These are phyloP conservation scores for Gambelia wislizenii DNA, from an alignment of 2,797 vertebrate species.

Conservation along the genomic window DNA sequence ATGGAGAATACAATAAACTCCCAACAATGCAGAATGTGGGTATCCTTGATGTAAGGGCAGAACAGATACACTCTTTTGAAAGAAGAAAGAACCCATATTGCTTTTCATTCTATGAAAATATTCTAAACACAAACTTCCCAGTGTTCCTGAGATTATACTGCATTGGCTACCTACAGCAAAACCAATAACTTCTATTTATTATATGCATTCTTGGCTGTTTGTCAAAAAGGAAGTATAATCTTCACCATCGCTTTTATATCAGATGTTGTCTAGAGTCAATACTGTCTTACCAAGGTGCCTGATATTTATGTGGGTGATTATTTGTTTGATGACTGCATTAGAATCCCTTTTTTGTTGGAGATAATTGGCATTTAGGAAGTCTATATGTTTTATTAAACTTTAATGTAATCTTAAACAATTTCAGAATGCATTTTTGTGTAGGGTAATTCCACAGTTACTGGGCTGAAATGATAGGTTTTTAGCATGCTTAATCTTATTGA, in stretches of 20 bases:
- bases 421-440: constrained; percentile 51
- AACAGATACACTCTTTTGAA: background rate
- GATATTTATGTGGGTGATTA: background rate
- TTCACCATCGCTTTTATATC: background rate
- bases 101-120: background rate
- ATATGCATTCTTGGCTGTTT: background rate
- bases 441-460: constrained; percentile 36
- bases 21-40: background rate
- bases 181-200: background rate
- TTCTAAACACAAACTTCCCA: background rate
- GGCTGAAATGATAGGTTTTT: constrained; percentile 52
- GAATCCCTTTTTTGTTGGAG: background rate
- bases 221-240: background rate
- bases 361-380: constrained; percentile 22
- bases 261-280: background rate
- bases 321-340: constrained; percentile 22
- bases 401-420: constrained; percentile 28
- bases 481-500: constrained; percentile 56
- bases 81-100: background rate
- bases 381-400: constrained; percentile 51
- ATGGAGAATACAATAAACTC: background rate
- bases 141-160: fast-evolving
- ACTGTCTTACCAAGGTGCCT: background rate
- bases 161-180: background rate
- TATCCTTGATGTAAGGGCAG: background rate